These are phyloP conservation scores for Ciona savignyi DNA, from an alignment of 23 tunicate genomes.

Conservation along the genomic window DNA sequence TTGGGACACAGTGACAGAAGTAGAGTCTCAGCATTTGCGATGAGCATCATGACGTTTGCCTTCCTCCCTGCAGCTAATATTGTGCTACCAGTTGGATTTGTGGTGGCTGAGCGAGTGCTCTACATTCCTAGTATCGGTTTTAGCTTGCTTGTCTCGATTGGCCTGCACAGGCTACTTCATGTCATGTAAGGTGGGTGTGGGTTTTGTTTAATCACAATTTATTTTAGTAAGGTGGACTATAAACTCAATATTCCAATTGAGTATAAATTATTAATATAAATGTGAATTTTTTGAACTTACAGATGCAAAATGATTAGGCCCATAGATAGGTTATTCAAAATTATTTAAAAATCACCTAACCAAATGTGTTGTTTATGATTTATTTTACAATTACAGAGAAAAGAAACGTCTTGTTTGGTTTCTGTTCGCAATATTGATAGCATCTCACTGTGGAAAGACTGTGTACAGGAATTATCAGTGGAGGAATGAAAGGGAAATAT, in stretches of 20 bases:
- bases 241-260: no score
- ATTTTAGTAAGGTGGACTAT: no score
- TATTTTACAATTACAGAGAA: no score
- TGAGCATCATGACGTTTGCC: constrained; percentile 51
- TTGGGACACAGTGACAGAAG: constrained; percentile 7
- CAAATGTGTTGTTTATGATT: no score
- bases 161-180: constrained; percentile 20
- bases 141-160: constrained; percentile 57
- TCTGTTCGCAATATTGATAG: no score
- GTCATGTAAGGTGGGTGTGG: constrained; percentile 17
- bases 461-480: constrained; percentile 54
- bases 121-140: constrained; percentile 87
- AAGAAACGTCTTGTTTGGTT: no score
- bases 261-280: no score
- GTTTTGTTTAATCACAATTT: neutral
- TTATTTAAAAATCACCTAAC: no score
- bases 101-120: constrained; percentile 86
- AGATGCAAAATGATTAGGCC: no score
- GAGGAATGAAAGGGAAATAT: constrained; percentile 40
- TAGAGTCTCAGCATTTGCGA: constrained; percentile 25
- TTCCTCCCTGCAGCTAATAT: constrained; percentile 95
- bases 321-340: no score
- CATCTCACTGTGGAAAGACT: no score
- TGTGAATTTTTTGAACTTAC: no score
- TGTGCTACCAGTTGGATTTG: constrained; percentile 90